Evolutionary conservation across 2,888 invertebrate species (phyloP), one percentile per base, ranked within the genome.

Genomic region (Hylaea fasciaria): DNA sequence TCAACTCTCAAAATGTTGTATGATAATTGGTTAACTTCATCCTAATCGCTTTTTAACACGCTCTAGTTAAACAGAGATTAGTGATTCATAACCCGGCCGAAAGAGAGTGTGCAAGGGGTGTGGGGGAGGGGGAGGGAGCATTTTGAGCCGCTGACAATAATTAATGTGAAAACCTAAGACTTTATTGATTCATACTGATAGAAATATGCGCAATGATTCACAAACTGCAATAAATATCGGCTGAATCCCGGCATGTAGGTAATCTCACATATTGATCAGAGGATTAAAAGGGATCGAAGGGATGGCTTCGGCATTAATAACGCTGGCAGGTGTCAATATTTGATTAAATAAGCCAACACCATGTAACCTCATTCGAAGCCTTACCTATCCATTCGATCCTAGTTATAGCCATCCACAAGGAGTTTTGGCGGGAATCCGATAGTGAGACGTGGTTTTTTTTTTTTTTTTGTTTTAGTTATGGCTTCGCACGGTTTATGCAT

Each of bases 201-300:
- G 28, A 14, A 44, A 17, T 47, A n/a, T 48, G 39, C 37, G 29
- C 44, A 39, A 39, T 45, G 43, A 49, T 57, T 49, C 13, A 37
- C 56, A 57, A 45, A 57, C 56, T 50, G 56, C 45, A 57, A 57
- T 50, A 57, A 57, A 57, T 40, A 40, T 45, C 22, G 4, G 40
- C n/a, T n/a, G n/a, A n/a, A n/a, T n/a, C n/a, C n/a, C n/a, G n/a
- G n/a, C n/a, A n/a, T n/a, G 40, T 17, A 29, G 51, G 39, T 57
- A 57, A 57, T 57, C 46, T 41, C 46, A 16, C 51, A 16, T 57
- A 57, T 57, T 51, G 57, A 57, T 57, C 57, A 57, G 0, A 14
- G 37, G 57, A 51, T 57, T 51, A 57, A 13, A 57, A 41, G 46
- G 57, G 57, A 32, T 40, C 46, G 17, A 57, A 41, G 46, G 57